Evolutionary conservation across 2,888 invertebrate genomes (phyloP).

Genomic region (Hyles lineata): DNA sequence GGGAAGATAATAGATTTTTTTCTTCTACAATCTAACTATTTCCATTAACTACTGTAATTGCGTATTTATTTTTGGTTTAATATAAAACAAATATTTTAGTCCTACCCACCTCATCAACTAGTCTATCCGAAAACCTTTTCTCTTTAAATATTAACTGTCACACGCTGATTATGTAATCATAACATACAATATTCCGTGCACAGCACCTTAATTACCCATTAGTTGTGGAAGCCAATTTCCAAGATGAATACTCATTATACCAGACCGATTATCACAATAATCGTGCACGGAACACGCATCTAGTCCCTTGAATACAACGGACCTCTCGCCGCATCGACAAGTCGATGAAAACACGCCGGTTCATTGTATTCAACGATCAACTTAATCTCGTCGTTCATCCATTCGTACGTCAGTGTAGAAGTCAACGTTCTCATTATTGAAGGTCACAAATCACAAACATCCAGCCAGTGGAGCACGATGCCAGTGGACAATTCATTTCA

Average conservation of each 20-base stretch:
- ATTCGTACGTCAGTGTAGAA: background rate
- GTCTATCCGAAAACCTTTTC: constrained; percentile 2
- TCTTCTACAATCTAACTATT: constrained; percentile 32
- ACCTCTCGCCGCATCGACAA: background rate
- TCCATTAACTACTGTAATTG: constrained; percentile 49
- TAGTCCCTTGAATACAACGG: background rate
- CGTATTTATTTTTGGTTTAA: constrained; percentile 64
- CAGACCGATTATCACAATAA: constrained; percentile 52
- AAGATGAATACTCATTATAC: constrained; percentile 34
- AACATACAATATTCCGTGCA: constrained; percentile 51
- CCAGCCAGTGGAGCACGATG: background rate
- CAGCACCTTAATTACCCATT: constrained; percentile 51
- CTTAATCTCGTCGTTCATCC: background rate
- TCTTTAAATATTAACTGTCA: constrained; percentile 40
- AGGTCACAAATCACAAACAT: constrained; percentile 6
- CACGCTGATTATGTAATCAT: constrained; percentile 50
- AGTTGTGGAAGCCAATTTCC: constrained; percentile 34
- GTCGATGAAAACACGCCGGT: background rate
- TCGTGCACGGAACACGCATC: constrained; percentile 32
- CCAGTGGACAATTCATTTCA: background rate
- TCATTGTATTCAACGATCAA: background rate
- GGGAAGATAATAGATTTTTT: constrained; percentile 24
- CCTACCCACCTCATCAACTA: constrained; percentile 41
- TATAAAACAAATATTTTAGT: constrained; percentile 44
- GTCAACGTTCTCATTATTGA: background rate